Conservation (phyloP, 2,888 invertebrate genomes). For the Pachydiplax longipennis region DNA sequence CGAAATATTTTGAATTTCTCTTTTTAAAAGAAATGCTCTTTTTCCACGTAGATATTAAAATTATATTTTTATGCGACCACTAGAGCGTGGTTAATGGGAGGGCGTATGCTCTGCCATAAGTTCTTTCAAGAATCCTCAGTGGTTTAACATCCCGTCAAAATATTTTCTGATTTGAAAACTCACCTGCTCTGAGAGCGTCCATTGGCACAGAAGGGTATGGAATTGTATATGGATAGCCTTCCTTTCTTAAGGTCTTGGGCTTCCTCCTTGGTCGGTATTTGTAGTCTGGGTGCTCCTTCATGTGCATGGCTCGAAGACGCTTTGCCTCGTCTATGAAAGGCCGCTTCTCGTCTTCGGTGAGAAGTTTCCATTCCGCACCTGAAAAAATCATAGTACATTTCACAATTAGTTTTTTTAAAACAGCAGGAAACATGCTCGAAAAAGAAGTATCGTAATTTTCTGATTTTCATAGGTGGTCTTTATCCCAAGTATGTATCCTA, state of each 20-base stretch:
- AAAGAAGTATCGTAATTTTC: not conserved
- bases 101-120: too few relatives aligned
- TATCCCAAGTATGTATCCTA: too few relatives aligned
- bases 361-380: conserved; percentile 90
- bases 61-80: too few relatives aligned
- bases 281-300: conserved; percentile 92
- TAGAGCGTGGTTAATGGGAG: too few relatives aligned
- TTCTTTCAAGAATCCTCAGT: too few relatives aligned
- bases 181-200: conserved; percentile 86
- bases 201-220: conserved; percentile 91
- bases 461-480: too few relatives aligned
- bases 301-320: conserved; percentile 82
- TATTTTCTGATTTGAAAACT: conserved; percentile 55
- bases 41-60: too few relatives aligned
- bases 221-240: conserved; percentile 91
- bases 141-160: too few relatives aligned
- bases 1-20: too few relatives aligned
- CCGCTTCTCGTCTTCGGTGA: conserved; percentile 85
- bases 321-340: conserved; percentile 97
- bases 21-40: too few relatives aligned
- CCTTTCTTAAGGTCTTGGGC: conserved; percentile 84
- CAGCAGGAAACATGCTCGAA: not conserved
- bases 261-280: conserved; percentile 88
- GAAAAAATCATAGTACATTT: not conserved
- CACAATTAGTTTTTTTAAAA: not conserved